phyloP scores from a whole-genome alignment of 2,113 vertebrate species.

The Odocoileus virginianus region DNA sequence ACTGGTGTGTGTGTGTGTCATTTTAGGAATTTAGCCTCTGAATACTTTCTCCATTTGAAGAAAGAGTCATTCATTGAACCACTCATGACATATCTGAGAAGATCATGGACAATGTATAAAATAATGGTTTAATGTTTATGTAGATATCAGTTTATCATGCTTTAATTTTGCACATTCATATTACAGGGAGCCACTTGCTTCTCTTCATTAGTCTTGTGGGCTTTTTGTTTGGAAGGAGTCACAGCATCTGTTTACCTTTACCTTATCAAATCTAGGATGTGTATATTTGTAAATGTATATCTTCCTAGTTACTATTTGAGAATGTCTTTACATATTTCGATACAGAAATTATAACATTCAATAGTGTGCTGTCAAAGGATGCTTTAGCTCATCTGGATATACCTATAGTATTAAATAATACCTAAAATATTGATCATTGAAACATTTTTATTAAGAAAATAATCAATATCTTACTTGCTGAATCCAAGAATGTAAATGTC shows the following conservation, averaged over 20 bases:
- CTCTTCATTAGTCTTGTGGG: constrained; percentile 70
- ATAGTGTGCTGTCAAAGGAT: constrained; percentile 74
- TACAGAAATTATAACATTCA: constrained; percentile 79
- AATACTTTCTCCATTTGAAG: constrained; percentile 63
- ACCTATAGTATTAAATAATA: constrained; percentile 78
- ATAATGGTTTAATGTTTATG: constrained; percentile 80
- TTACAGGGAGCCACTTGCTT: constrained; percentile 73
- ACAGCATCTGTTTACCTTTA: constrained; percentile 80
- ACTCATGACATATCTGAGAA: constrained; percentile 66
- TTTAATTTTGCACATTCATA: constrained; percentile 82
- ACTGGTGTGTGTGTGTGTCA: constrained; percentile 58
- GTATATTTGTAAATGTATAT: constrained; percentile 72
- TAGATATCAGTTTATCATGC: constrained; percentile 79
- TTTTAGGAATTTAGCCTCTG: constrained; percentile 69
- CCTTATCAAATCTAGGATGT: constrained; percentile 74
- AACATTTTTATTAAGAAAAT: constrained; percentile 79
- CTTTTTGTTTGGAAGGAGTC: constrained; percentile 80
- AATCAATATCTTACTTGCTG: not conserved
- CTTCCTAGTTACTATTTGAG: constrained; percentile 81
- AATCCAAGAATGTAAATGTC: not conserved
- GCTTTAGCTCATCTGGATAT: constrained; percentile 82
- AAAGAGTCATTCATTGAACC: constrained; percentile 43
- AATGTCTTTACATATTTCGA: constrained; percentile 80
- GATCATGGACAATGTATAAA: constrained; percentile 69
- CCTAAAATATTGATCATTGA: constrained; percentile 83